A percentile compares a stretch with the other conserved stretches of the same genome.
These are phyloP conservation scores for Acanthurus tractus DNA, from an alignment of 2,797 vertebrate species.

Conservation along the genomic window DNA sequence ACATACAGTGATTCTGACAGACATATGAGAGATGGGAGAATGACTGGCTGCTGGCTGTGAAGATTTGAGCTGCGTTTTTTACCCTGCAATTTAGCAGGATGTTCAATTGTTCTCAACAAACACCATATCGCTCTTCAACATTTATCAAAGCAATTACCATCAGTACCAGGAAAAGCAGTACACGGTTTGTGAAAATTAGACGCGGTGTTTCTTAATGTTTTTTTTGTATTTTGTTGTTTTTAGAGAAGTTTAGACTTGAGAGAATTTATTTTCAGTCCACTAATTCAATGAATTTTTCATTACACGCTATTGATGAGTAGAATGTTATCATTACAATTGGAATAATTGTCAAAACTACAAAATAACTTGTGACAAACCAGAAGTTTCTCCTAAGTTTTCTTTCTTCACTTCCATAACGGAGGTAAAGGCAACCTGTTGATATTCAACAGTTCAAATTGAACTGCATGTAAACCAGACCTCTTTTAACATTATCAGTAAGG, in stretches of 20 bases:
- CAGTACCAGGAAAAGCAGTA: background rate
- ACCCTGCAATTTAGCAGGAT: slow-evolving; percentile 37
- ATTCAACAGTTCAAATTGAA: no score
- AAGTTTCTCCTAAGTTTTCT: no score
- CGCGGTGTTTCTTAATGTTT: slow-evolving; percentile 1
- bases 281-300: no score
- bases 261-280: no score
- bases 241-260: background rate
- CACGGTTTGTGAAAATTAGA: slow-evolving; percentile 6
- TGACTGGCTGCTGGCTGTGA: slow-evolving; percentile 41
- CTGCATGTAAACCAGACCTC: no score
- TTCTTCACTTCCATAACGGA: no score
- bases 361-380: no score
- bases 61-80: slow-evolving; percentile 44
- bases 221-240: slow-evolving; percentile 5
- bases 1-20: slow-evolving; percentile 53
- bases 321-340: no score
- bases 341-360: no score
- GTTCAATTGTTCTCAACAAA: slow-evolving; percentile 49
- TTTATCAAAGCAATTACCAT: slow-evolving; percentile 59
- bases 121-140: slow-evolving; percentile 43
- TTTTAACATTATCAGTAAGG: no score
- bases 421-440: no score
- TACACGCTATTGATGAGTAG: no score
- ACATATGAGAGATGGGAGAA: slow-evolving; percentile 49